A percentile compares a stretch with the other conserved stretches of the same genome.
Evolutionary conservation across 2,888 invertebrate genomes (phyloP).

Genomic region (Ectobius pallidus): DNA sequence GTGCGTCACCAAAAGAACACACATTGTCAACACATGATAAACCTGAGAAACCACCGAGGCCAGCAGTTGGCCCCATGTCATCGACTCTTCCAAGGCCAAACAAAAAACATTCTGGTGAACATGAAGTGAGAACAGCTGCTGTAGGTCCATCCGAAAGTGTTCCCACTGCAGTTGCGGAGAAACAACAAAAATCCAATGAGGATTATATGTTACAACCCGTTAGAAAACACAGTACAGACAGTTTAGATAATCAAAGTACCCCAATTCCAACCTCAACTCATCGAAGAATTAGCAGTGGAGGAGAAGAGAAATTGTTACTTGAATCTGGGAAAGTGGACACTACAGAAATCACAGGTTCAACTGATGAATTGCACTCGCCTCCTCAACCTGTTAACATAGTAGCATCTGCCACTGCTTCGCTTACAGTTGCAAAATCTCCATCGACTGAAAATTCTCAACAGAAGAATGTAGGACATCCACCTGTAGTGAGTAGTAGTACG

Average conservation of each 20-base stretch:
- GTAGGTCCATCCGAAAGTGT: background rate
- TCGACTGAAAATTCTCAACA: background rate
- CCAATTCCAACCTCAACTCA: background rate
- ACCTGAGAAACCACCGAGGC: slow-evolving; percentile 70
- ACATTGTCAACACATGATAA: slow-evolving; percentile 60
- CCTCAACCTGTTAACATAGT: background rate
- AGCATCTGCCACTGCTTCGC: background rate
- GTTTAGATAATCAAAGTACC: slow-evolving; percentile 1
- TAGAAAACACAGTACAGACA: slow-evolving; percentile 12
- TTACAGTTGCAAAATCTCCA: background rate
- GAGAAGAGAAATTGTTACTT: slow-evolving; percentile 5
- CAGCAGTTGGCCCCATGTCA: slow-evolving; percentile 60
- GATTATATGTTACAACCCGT: background rate
- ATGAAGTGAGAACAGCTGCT: slow-evolving; percentile 52
- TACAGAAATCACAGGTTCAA: background rate
- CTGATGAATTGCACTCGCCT: background rate
- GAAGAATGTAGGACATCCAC: background rate
- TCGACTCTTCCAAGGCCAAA: slow-evolving; percentile 67
- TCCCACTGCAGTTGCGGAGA: slow-evolving; percentile 4
- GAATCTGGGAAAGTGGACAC: background rate
- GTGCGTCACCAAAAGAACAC: slow-evolving; percentile 50
- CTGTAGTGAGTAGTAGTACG: slow-evolving; percentile 39
- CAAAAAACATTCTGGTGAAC: slow-evolving; percentile 58
- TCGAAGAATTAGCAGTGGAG: background rate
- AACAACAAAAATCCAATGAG: slow-evolving; percentile 20